Base-by-base conservation (phyloP, 1,140 invertebrate species). In the Eulimnadia texana region DNA sequence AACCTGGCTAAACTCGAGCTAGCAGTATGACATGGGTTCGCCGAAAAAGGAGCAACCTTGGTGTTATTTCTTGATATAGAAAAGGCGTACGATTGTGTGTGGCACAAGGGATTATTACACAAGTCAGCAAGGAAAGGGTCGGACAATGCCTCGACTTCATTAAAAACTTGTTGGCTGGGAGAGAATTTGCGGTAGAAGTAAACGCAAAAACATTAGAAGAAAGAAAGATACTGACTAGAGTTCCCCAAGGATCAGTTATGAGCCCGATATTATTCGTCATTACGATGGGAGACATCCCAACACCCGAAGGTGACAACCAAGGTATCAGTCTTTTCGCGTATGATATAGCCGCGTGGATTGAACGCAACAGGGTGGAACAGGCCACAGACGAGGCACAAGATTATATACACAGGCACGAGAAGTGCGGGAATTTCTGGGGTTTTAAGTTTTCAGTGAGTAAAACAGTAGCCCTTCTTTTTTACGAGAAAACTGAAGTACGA, bases 61-160 rank as follows among this genome's bases (percentile, higher is more conserved):
- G 64, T 68, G 28, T 24, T 73, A 0, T 63, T 74, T 19, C 65
- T 76, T n/a, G 74, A 76, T 50, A 68, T 72, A 0, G 67, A 71
- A 63, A 68, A 69, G 53, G 68, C 68, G 1, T 72, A 71, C 49
- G 69, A 72, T 52, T 64, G 63, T 1, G 68, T 71, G 3, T 72
- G 68, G 68, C 67, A 69, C 23, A 58, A 67, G 27, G 69, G 69
- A 2, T 63, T 72, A 6, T 62, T 71, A n/a, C 64, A 64, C 33
- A 72, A 71, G 66, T 47, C 69, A 3, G 60, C 57, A 51, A 22
- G 19, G 11, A 13, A 63, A 13, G 56, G 53, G 47, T 19, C 28
- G 25, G 62, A 3, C 6, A 62, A 24, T 23, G 13, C 1, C 29
- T 19, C n/a, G 23, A 54, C n/a, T 62, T 49, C 57, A 61, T 42